phyloP scores from a whole-genome alignment of 2,888 invertebrate genomes.

The Iselma pallidipennis region DNA sequence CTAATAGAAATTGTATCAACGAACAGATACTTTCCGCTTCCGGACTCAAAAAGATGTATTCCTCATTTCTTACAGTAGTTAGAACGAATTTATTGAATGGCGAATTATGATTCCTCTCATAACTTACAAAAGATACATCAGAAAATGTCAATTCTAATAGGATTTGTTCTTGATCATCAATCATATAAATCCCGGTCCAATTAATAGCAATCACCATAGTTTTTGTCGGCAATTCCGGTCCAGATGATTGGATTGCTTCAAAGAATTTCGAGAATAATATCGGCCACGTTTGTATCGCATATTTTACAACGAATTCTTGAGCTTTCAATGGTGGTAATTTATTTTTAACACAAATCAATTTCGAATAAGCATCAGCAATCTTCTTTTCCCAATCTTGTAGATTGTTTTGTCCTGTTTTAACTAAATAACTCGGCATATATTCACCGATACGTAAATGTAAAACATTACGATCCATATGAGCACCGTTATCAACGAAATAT shows the following conservation, averaged over 20 bases:
- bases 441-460: conserved; percentile 73
- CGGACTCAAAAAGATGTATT: conserved; percentile 87
- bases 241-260: conserved; percentile 81
- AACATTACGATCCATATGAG: conserved; percentile 67
- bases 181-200: conserved; percentile 90
- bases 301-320: conserved; percentile 89
- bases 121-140: conserved; percentile 79
- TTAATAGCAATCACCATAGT: conserved; percentile 92
- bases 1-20: conserved; percentile 80
- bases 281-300: conserved; percentile 92
- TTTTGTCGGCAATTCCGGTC: conserved; percentile 67
- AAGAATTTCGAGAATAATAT: conserved; percentile 93
- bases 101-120: conserved; percentile 59
- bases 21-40: conserved; percentile 85
- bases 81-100: conserved; percentile 72
- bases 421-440: conserved; percentile 79
- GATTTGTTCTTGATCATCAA: conserved; percentile 90
- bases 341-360: conserved; percentile 73
- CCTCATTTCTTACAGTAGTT: conserved; percentile 83
- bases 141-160: conserved; percentile 84
- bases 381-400: conserved; percentile 72
- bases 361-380: conserved; percentile 71
- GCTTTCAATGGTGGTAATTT: conserved; percentile 69
- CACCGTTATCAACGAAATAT: conserved; percentile 83
- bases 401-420: conserved; percentile 52